phyloP scores from a whole-genome alignment of 1,140 invertebrate genomes.

The Eupristina koningsbergeri region DNA sequence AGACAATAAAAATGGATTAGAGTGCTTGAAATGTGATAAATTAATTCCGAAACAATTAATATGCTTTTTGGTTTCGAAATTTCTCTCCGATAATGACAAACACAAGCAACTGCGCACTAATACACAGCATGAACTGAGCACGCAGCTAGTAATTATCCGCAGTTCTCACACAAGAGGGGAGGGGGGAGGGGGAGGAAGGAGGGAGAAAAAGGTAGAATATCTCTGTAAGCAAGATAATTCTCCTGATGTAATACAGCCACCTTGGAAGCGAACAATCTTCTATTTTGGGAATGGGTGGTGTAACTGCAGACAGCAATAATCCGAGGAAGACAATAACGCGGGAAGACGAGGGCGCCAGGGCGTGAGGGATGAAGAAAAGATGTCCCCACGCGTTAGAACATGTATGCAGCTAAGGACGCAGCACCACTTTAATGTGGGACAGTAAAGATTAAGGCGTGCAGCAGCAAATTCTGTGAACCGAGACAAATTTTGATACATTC shows the following conservation, averaged over 20 bases:
- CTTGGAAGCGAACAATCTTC: neutral
- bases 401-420: neutral
- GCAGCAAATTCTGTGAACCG: neutral
- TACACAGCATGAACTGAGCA: neutral
- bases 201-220: neutral
- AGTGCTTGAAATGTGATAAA: slow-evolving; percentile 4
- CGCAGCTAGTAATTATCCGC: neutral
- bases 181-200: neutral
- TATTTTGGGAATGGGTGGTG: neutral
- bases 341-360: no score
- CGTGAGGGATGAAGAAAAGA: neutral
- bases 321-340: neutral
- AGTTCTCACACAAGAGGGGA: no score
- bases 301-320: slow-evolving; percentile 8
- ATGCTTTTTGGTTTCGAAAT: neutral
- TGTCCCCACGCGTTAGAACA: neutral
- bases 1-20: neutral
- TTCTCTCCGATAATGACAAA: slow-evolving; percentile 27
- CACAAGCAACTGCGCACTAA: neutral
- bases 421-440: slow-evolving; percentile 23
- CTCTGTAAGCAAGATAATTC: neutral
- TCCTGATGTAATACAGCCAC: neutral
- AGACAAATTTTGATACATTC: neutral
- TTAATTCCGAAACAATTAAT: slow-evolving; percentile 11
- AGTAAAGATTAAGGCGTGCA: slow-evolving; percentile 32